Evolutionary conservation across 2,113 vertebrate genomes (phyloP), one percentile per base, ranked within the genome.

Genomic region (Glareola pratincola): DNA sequence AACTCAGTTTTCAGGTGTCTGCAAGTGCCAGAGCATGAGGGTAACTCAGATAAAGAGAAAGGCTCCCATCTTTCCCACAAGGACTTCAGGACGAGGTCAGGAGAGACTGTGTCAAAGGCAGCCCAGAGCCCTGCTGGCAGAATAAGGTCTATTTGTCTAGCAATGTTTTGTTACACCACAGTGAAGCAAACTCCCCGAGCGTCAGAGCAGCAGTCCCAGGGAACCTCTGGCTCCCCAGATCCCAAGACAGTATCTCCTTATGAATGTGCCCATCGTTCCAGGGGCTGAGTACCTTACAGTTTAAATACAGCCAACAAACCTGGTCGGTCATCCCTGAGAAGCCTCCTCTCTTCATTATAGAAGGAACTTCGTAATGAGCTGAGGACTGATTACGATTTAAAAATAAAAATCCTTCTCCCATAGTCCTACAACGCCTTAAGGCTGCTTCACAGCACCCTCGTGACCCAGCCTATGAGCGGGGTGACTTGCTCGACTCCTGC

Each of bases 141-240:
- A 75, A 85, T 45, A 57, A 56, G 8, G 37, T 45, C 69, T 86
- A 6, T 88, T 93, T 95, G 51, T 60, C 62, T 30, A 68, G 39
- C 62, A 85, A 6, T 88, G 34, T 81, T 96, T 95, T 85, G 77
- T 92, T 69, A 73, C 77, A 73, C 77, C 62, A 76, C 37, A 87
- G 89, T 4, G 26, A 92, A 95, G 48, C 43, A 63, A 88, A 79
- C 32, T 76, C 60, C 39, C 45, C 0, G 0, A 32, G 53, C 5
- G 9, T 45, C 67, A 66, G 27, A 50, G 71, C 80, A 26, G 47
- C 90, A 67, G 43, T 23, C 43, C 17, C 41, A 56, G 36, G 50
- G 27, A 90, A 68, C n/a, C 27, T 0, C 0, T 29, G 16, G 47
- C 64, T 86, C 41, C 68, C 56, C 30, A 76, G 39, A 62, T 48